A percentile compares a stretch with the other conserved stretches of the same genome.
Evolutionary conservation across 2,888 invertebrate genomes (phyloP).

Genomic region (Pollenia angustigena): DNA sequence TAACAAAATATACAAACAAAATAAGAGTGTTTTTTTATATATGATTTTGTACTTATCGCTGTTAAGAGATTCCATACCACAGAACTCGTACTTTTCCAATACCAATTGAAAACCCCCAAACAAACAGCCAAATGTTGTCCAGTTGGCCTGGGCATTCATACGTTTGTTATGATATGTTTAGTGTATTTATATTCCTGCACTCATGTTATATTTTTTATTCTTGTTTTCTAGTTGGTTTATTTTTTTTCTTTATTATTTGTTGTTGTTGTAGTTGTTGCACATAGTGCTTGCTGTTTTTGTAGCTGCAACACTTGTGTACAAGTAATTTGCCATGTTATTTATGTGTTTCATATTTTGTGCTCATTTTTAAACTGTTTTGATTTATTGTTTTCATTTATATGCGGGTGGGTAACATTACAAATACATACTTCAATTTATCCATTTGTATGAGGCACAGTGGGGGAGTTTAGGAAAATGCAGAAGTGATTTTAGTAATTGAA

Average conservation of each 20-base stretch:
- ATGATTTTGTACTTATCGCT: constrained; percentile 37
- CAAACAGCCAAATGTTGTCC: constrained; percentile 30
- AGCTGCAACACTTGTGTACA: constrained; percentile 46
- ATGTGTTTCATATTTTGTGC: constrained; percentile 73
- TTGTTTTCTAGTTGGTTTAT: constrained; percentile 15
- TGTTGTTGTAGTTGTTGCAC: constrained; percentile 32
- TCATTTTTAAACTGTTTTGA: constrained; percentile 72
- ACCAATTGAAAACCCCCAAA: background rate
- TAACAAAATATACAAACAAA: background rate
- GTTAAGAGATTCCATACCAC: constrained; percentile 49
- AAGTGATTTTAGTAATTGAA: too few relatives aligned
- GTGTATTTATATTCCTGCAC: background rate
- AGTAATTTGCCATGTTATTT: constrained; percentile 72
- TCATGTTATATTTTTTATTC: background rate
- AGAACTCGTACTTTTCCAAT: background rate
- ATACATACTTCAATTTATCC: constrained; percentile 8
- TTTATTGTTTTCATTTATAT: constrained; percentile 72
- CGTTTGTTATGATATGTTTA: constrained; percentile 42
- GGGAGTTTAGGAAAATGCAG: too few relatives aligned
- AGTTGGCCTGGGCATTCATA: constrained; percentile 7
- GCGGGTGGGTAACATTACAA: constrained; percentile 67
- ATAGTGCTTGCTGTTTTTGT: constrained; percentile 32
- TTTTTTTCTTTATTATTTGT: background rate
- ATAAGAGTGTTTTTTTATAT: constrained; percentile 2
- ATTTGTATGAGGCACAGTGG: background rate